Evolutionary conservation across 2,888 invertebrate species (phyloP), one percentile per base, ranked within the genome.

Genomic region (Automeris io): DNA sequence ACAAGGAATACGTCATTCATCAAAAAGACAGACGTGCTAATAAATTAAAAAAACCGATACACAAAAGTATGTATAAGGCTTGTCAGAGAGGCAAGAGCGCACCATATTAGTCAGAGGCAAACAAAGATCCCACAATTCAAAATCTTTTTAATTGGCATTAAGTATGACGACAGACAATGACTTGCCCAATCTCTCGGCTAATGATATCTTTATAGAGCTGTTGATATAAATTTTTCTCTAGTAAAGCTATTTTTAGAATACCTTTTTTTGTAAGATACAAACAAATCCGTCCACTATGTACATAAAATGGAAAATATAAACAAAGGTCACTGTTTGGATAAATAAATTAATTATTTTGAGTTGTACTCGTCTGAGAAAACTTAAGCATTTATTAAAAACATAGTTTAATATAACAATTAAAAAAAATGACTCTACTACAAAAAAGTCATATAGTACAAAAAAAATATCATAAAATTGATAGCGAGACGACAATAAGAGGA

Each of bases 61-160:
- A 43, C 48, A 40, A 49, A 41, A 46, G 35, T 38, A 40, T 45
- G 43, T 45, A 45, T 50, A 53, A 52, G 54, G 55, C 59, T 58
- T 64, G 67, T 69, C 67, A 63, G 47, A n/a, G n/a, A n/a, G n/a
- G n/a, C n/a, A n/a, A 53, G 61, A 62, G 53, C 61, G 61, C 58
- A 56, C 67, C 67, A 76, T 70, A 78, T 80, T 76, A 82, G 70
- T 75, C 66, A 67, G 71, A 62, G 64, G 57, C 80, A 82, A 85
- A 83, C 83, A 85, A 79, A 82, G 82, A 85, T 79, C 69, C 70
- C 77, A 75, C 75, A 77, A 80, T 80, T 68, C 66, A 54, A 77
- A 82, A 81, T 85, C 81, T 85, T 86, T n/a, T 85, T 86, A 86
- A 86, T 86, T 85, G 86, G 86, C 82, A 81, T 85, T 80, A 82